Percentiles rank a stretch among this genome's conserved stretches.
Conservation (phyloP, 2,113 vertebrate genomes). For the Fukomys damarensis region DNA sequence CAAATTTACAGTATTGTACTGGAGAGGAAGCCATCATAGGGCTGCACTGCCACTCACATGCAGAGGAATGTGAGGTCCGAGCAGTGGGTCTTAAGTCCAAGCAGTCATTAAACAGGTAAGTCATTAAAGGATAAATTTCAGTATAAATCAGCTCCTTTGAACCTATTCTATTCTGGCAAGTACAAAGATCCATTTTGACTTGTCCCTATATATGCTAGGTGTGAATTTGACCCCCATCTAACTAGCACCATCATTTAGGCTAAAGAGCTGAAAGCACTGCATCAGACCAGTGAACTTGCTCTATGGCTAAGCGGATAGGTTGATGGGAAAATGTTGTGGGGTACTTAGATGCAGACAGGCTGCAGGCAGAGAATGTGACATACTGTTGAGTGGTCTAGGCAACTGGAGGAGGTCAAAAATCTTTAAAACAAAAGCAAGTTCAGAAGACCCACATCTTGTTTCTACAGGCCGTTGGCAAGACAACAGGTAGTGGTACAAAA, state of each 20-base stretch:
- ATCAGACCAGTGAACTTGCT: not conserved
- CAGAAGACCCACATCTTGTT: not conserved
- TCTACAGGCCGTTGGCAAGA: not conserved
- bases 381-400: not conserved
- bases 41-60: not conserved
- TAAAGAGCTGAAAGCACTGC: not conserved
- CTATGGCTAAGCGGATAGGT: not conserved
- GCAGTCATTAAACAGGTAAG: not conserved
- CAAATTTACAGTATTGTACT: not conserved
- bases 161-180: not conserved
- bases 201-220: not conserved
- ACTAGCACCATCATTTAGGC: not conserved
- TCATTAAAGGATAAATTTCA: not conserved
- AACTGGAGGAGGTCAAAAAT: not conserved
- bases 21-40: not conserved
- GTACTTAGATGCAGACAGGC: not conserved
- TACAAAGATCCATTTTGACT: conserved; percentile 21
- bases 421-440: not conserved
- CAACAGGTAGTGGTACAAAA: not conserved
- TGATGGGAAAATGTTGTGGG: not conserved
- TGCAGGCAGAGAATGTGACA: not conserved
- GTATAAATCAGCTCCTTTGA: not conserved
- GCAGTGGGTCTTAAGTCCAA: not conserved
- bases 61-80: not conserved
- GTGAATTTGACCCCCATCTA: not conserved